Evolutionary conservation across 2,888 invertebrate species (phyloP), one percentile per base, ranked within the genome.

Genomic region (Synergus japonicus): DNA sequence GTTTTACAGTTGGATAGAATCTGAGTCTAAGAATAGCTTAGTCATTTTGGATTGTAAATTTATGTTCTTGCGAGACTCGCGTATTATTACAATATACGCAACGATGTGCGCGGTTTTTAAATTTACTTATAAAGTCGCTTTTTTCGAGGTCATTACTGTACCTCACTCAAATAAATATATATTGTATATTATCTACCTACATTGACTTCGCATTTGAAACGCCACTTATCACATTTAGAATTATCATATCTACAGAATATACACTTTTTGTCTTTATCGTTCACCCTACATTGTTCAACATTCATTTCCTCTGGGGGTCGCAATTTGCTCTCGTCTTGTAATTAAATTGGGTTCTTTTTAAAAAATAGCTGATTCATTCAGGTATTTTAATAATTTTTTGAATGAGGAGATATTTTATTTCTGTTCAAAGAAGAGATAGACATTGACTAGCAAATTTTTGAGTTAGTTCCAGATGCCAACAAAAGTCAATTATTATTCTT

Each of bases 191-290:
- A 81, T 85, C 83, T 86, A 86, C 83, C 86, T 87, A 87, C 83
- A 87, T 85, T 87, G 87, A 88, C 85, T 86, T 88, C 88, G 89
- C 89, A 90, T 89, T 89, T 88, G 86, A 89, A 89, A 90, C 89
- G 88, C 88, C 90, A 88, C 86, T 83, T 91, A 91, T 91, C 91
- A 90, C 91, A 90, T 90, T 90, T 89, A 90, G 89, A 89, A 89
- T 88, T 90, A 88, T 87, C 83, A 79, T 91, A 91, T 91, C 90
- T 91, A 91, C 91, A 91, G 85, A 88, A 90, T 91, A 87, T 91
- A 91, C 90, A 91, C 87, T 85, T 83, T 77, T 84, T 49, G 29
- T 22, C 22, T 22, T 12, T 60, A 9, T 60, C 22, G 22, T 22
- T 18, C 60, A 22, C 8, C 60, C 22, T 60, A 9, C 18, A 22